phyloP scores from a whole-genome alignment of 2,113 vertebrate genomes.

The Choloepus hoffmanni region DNA sequence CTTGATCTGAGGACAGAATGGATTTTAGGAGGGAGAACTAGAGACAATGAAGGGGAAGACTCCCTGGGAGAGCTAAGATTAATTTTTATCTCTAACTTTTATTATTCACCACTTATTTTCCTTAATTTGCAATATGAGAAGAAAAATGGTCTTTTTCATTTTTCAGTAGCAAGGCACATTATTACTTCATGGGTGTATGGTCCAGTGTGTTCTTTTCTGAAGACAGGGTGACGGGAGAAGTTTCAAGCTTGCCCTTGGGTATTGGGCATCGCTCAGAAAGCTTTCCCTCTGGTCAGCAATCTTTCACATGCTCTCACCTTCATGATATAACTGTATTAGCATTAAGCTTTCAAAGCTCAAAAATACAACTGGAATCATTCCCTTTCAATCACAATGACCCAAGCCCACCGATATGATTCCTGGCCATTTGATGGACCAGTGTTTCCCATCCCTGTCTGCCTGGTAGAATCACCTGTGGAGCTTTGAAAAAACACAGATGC shows the following conservation, averaged over 20 bases:
- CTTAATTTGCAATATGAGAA: neutral
- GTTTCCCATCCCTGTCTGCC: neutral
- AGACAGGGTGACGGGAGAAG: neutral
- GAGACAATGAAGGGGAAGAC: neutral
- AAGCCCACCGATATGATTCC: neutral
- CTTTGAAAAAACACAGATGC: neutral
- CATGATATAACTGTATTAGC: neutral
- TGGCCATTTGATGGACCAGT: neutral
- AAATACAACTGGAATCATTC: slow-evolving; percentile 55
- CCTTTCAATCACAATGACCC: slow-evolving; percentile 22
- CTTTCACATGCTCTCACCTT: neutral
- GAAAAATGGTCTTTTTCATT: neutral
- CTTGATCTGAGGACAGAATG: neutral
- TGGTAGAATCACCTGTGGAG: neutral
- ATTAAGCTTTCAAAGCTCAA: slow-evolving; percentile 51
- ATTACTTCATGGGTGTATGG: neutral
- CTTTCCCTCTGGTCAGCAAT: neutral
- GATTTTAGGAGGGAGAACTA: neutral
- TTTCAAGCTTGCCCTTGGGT: neutral
- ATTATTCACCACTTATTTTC: neutral
- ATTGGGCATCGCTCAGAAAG: neutral
- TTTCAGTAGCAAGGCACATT: too few relatives aligned
- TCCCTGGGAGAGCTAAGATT: neutral
- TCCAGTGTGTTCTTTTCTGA: neutral
- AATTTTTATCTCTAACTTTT: neutral